Evolutionary conservation across 2,113 vertebrate genomes (phyloP).

Genomic region (Cyrtonyx montezumae): DNA sequence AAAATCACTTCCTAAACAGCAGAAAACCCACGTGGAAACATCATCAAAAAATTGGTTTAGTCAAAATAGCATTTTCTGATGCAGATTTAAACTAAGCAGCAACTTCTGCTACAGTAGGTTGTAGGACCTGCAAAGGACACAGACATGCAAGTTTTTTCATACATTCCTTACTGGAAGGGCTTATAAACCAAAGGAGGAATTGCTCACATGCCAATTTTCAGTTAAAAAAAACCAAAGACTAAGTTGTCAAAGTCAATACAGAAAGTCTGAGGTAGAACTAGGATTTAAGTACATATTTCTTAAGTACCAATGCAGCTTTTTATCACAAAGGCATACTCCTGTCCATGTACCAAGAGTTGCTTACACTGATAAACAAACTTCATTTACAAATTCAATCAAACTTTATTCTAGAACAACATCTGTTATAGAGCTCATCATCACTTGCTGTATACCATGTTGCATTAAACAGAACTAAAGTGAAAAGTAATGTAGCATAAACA

Average conservation of each 20-base stretch:
- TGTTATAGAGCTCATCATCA: neutral
- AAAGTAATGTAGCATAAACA: neutral
- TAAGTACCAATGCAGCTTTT: neutral
- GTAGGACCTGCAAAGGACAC: neutral
- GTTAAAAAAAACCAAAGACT: neutral
- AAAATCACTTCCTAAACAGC: neutral
- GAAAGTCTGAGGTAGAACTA: neutral
- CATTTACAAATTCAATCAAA: neutral
- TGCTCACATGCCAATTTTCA: neutral
- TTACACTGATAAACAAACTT: neutral
- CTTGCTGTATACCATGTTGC: neutral
- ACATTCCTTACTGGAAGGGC: neutral
- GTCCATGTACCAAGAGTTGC: neutral
- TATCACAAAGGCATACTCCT: neutral
- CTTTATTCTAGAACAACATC: neutral
- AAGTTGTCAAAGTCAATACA: constrained; percentile 15
- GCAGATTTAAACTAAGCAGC: neutral
- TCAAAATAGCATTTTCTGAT: neutral
- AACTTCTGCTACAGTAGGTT: neutral
- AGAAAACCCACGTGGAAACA: neutral
- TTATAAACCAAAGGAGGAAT: neutral
- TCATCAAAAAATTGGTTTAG: neutral
- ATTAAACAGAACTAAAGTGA: neutral
- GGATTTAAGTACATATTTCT: neutral
- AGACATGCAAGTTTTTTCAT: neutral